Evolutionary conservation across 2,113 vertebrate genomes (phyloP).

Genomic region (Rhadina sibilatrix): DNA sequence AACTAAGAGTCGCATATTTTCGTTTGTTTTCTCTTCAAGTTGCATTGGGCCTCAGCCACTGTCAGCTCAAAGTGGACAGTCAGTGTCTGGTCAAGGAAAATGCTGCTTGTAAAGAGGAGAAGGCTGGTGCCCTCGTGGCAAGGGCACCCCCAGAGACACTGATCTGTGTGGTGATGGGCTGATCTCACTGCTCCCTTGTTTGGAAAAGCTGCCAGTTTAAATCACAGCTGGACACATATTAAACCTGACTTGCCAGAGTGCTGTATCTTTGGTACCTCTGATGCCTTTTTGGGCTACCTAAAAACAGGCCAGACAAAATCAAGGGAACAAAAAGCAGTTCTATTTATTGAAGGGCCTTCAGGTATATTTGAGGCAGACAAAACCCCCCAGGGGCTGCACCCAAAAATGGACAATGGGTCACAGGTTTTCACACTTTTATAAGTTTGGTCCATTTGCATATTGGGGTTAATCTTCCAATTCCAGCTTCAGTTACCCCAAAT

Average conservation of each 20-base stretch:
- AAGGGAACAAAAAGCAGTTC: background rate
- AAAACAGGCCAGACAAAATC: background rate
- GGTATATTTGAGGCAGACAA: background rate
- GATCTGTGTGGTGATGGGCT: background rate
- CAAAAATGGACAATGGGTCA: accelerated
- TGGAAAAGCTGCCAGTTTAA: background rate
- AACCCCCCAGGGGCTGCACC: background rate
- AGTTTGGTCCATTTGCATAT: background rate
- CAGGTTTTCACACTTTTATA: background rate
- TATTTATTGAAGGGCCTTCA: background rate
- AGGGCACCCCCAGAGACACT: background rate
- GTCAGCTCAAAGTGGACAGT: background rate
- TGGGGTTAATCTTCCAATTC: background rate
- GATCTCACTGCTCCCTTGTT: background rate
- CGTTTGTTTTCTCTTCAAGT: background rate
- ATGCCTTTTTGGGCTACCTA: background rate
- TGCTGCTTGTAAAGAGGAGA: background rate
- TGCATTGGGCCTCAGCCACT: background rate
- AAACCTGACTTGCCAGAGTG: background rate
- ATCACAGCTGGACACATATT: background rate
- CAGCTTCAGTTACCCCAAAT: background rate
- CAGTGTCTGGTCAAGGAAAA: background rate
- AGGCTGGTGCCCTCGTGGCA: accelerated
- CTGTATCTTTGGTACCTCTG: background rate
- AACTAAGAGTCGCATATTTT: background rate